Conservation (phyloP, 2,113 vertebrate genomes). For the Lepisosteus osseus region DNA sequence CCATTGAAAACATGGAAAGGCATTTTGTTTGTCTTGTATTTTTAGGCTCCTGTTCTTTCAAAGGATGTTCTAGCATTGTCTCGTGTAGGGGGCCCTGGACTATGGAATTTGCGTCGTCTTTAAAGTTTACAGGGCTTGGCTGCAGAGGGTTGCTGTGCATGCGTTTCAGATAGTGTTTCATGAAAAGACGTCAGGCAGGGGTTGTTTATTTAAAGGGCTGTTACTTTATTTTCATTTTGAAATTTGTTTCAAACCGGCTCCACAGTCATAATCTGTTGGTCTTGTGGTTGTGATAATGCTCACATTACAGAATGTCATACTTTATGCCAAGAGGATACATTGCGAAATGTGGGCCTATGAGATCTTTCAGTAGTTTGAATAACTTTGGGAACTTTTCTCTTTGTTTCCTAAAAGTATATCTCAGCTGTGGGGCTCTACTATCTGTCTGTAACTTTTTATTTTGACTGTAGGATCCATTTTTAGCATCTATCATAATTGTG, state of each 20-base stretch:
- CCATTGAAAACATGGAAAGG: constrained; percentile 35
- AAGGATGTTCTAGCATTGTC: constrained; percentile 46
- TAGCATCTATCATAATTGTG: too few species aligned
- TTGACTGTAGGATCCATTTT: too few species aligned
- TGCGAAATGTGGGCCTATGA: not conserved
- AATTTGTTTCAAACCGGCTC: constrained; percentile 4
- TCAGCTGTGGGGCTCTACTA: too few species aligned
- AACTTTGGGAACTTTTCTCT: not conserved
- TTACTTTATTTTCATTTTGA: constrained; percentile 10
- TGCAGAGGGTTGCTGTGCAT: not conserved
- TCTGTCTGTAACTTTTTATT: too few species aligned
- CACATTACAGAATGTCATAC: not conserved
- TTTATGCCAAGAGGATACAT: not conserved
- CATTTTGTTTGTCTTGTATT: constrained; percentile 34
- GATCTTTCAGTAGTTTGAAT: not conserved
- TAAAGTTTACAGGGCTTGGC: not conserved
- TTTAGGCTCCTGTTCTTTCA: constrained; percentile 43
- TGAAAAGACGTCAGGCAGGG: not conserved
- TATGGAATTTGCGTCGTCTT: not conserved
- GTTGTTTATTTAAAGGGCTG: constrained; percentile 6
- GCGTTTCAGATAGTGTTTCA: constrained; percentile 4
- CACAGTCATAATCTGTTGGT: not conserved
- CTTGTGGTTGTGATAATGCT: constrained; percentile 3
- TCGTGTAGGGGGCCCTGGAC: not conserved
- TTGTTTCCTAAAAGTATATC: not conserved